phyloP scores from a whole-genome alignment of 2,113 vertebrate genomes.

The Zootoca vivipara region DNA sequence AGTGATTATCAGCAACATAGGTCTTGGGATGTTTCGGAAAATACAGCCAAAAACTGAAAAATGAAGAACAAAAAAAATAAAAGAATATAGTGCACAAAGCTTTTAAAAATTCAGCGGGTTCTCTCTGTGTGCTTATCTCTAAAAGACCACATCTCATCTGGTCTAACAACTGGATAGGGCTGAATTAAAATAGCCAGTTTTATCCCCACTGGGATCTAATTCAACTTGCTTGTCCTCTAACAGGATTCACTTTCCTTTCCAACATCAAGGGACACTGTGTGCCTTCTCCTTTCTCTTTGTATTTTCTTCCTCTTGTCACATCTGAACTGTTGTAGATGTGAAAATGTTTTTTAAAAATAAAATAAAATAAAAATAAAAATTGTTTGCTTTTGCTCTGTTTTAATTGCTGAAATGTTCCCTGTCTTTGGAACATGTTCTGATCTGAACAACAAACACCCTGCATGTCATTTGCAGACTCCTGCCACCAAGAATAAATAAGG shows the following conservation, averaged over 20 bases:
- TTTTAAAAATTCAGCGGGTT: background rate
- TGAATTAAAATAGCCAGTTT: constrained; percentile 9
- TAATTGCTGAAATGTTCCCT: constrained; percentile 23
- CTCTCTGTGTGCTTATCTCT: constrained; percentile 11
- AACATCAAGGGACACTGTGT: background rate
- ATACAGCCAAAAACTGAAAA: background rate
- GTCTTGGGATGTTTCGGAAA: background rate
- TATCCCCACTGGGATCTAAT: constrained; percentile 24
- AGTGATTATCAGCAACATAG: constrained; percentile 16
- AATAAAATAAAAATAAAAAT: too few relatives aligned
- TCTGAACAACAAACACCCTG: background rate
- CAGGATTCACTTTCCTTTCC: background rate
- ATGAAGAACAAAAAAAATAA: background rate
- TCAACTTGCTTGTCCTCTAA: constrained; percentile 16
- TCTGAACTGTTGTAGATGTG: background rate
- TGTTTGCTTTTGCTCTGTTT: constrained; percentile 3
- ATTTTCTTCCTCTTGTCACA: constrained; percentile 20
- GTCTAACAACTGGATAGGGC: background rate
- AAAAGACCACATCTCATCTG: background rate
- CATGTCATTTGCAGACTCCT: background rate
- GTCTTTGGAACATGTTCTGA: constrained; percentile 4
- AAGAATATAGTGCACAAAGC: background rate
- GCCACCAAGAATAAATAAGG: constrained; percentile 34
- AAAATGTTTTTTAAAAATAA: background rate
- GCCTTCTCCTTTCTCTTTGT: background rate